Evolutionary conservation across 2,797 vertebrate species (phyloP), one percentile per base, ranked within the genome.

Genomic region (Stomatorhinus walkeri): DNA sequence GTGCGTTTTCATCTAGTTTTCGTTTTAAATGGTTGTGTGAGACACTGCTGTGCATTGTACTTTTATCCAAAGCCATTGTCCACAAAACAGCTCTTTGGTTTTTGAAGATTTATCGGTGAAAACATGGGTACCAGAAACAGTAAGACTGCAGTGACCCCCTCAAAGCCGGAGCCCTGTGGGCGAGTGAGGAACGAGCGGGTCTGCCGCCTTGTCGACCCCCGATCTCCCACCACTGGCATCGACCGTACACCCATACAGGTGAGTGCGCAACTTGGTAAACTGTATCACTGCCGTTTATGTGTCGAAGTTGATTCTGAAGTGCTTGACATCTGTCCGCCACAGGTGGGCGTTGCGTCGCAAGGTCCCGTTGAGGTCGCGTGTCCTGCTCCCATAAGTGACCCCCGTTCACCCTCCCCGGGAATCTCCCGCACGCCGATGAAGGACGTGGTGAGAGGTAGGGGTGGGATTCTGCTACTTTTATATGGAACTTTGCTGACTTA

Each of bases 211-310:
- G 48, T 90, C 0, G 96, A 96, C 90, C 96, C 96, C 9, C 94
- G 96, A 6, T 96, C 96, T 88, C 96, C 96, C 1, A 94, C 95
- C 28, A 48, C 85, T 0, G 92, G 8, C 1, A 90, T 96, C 2
- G 89, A 94, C 43, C 95, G 96, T 4, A 96, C 96, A 36, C 96
- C 96, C 56, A 95, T 96, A 89, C 96, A 96, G 94, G 96, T 96
- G 90, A 56, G 46, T 46, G 48, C 12, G 83, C 16, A 6, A 36
- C 32, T 36, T 36, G 49, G 9, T 56, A 6, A 59, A 12, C 14
- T 16, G 0, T 14, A 46, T 22, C 14, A 49, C 14, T 79, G 19
- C 19, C 14, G 72, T 79, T 40, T 40, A n/a, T 46, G 7, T n/a
- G 72, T 43, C n/a, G 14, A 40, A 7, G 32, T 43, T 43, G 7